phyloP scores from a whole-genome alignment of 2,888 invertebrate genomes.

The Metalampra italica region DNA sequence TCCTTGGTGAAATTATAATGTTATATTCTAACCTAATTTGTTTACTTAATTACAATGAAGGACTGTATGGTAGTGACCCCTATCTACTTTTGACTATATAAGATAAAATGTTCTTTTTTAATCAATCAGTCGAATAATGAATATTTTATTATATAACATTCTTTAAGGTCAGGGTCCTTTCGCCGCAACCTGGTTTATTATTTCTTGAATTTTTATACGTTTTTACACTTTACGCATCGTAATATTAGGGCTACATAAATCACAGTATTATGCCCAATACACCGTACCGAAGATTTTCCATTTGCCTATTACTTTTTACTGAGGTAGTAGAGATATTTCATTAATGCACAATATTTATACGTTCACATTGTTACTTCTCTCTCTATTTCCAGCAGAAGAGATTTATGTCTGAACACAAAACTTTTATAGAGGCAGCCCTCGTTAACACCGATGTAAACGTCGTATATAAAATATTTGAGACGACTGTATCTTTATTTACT shows the following conservation, averaged over 20 bases:
- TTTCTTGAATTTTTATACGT: conserved; percentile 1
- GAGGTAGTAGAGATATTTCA: conserved; percentile 55
- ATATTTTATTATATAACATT: neutral
- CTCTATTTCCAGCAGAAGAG: conserved; percentile 38
- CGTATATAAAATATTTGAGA: conserved; percentile 56
- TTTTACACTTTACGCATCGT: too few relatives aligned
- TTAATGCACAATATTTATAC: conserved; percentile 62
- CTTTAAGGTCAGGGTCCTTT: neutral
- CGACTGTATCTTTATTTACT: conserved; percentile 10
- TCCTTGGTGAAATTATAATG: too few relatives aligned
- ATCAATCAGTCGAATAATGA: too few relatives aligned
- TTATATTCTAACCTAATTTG: too few relatives aligned
- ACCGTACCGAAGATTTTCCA: neutral
- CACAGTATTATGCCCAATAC: conserved; percentile 17
- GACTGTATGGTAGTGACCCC: too few relatives aligned
- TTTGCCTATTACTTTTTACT: conserved; percentile 44
- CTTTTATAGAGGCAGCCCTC: conserved; percentile 66
- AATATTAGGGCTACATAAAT: conserved; percentile 23
- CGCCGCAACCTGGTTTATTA: neutral
- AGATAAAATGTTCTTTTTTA: too few relatives aligned
- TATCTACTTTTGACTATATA: too few relatives aligned
- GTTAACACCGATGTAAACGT: conserved; percentile 75
- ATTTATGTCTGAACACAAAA: conserved; percentile 68
- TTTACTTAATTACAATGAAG: too few relatives aligned
- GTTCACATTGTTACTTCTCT: conserved; percentile 55